Evolutionary conservation across 1,140 invertebrate species (phyloP).

Genomic region (Drosophila serrata): DNA sequence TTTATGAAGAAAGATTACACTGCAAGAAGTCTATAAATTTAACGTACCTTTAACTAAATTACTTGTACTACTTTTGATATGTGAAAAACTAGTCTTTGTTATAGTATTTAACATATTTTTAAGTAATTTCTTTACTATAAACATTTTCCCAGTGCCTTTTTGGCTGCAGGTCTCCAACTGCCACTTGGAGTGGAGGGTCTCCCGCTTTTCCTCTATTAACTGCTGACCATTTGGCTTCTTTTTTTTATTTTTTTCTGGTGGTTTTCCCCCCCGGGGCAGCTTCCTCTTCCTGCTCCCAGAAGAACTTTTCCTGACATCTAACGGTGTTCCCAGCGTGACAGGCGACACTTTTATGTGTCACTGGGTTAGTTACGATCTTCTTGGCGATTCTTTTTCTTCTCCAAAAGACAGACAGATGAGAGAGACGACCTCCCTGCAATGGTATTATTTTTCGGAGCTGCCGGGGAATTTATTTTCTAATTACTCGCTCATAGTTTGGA

Average conservation of each 20-base stretch:
- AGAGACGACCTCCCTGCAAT: conserved; percentile 16
- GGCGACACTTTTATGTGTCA: conserved; percentile 84
- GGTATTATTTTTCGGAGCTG: conserved; percentile 44
- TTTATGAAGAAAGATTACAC: not conserved
- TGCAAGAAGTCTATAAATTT: not conserved
- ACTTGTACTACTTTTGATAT: too few relatives aligned
- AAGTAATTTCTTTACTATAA: not conserved
- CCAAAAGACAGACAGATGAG: too few relatives aligned
- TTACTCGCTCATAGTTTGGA: conserved; percentile 63
- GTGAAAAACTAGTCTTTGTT: too few relatives aligned
- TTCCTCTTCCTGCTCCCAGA: not conserved
- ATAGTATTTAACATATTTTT: not conserved
- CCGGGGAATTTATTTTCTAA: conserved; percentile 68
- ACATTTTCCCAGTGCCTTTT: not conserved
- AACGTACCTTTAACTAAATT: too few relatives aligned
- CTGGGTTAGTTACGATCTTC: conserved; percentile 62
- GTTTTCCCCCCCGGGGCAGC: not conserved
- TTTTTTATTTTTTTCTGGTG: conserved; percentile 34
- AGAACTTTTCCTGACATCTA: conserved; percentile 34
- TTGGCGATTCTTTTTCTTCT: not conserved
- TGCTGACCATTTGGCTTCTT: conserved; percentile 66
- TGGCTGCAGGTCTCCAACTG: not conserved
- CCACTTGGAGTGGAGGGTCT: conserved; percentile 1
- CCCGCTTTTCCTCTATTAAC: not conserved
- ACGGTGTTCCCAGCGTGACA: conserved; percentile 63